Conservation (phyloP, 1,140 invertebrate genomes). For the Pseudobourletiella spinata region DNA sequence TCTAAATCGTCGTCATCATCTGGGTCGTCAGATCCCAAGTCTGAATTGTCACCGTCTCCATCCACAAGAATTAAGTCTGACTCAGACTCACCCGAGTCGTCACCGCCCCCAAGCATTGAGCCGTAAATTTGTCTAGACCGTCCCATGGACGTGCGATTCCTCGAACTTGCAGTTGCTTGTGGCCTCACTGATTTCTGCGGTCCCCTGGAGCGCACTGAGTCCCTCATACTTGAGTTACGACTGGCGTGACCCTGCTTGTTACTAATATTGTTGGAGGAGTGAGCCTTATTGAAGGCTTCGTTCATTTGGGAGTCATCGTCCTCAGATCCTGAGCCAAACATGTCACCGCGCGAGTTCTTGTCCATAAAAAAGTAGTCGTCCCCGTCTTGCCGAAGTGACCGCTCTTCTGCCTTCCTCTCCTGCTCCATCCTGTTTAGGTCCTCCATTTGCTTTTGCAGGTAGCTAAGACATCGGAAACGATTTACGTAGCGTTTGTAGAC, state of each 20-base stretch:
- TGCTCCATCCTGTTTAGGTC: constrained; percentile 59
- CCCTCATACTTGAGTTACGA: constrained; percentile 2
- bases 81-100: constrained; percentile 30
- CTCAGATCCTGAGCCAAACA: constrained; percentile 5
- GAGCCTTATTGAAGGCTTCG: constrained; percentile 6
- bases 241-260: not conserved
- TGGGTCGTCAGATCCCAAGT: constrained; percentile 25
- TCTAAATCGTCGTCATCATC: constrained; percentile 31
- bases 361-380: constrained; percentile 29
- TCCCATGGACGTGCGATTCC: constrained; percentile 11
- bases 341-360: constrained; percentile 15
- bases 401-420: constrained; percentile 54
- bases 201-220: constrained; percentile 11
- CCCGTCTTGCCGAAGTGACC: constrained; percentile 36
- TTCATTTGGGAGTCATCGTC: constrained; percentile 14
- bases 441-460: constrained; percentile 64
- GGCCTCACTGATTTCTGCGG: not conserved
- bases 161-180: constrained; percentile 5
- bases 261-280: not conserved
- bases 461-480: constrained; percentile 76
- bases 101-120: constrained; percentile 24
- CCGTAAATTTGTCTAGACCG: constrained; percentile 25
- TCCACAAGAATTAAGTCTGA: constrained; percentile 32
- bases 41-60: constrained; percentile 31
- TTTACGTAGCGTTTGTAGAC: constrained; percentile 82